Conservation (phyloP, 2,113 vertebrate species). For the Daphoenositta chrysoptera region DNA sequence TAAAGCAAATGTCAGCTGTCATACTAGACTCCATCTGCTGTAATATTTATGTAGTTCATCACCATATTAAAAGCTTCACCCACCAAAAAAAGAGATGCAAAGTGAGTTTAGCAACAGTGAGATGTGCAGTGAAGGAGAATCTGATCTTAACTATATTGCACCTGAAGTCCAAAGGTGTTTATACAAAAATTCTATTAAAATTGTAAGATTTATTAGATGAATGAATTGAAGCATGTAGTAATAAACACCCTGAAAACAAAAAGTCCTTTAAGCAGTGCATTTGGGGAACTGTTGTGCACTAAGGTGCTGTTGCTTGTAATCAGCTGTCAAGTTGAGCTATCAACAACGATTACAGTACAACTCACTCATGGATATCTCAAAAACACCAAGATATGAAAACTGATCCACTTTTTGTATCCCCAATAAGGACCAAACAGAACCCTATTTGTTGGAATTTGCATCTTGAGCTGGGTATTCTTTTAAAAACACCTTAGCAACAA, state of each 20-base stretch:
- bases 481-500: not conserved
- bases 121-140: constrained; percentile 59
- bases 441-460: not conserved
- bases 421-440: not conserved
- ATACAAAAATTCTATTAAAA: not conserved
- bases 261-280: constrained; percentile 12
- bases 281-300: not conserved
- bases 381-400: not conserved
- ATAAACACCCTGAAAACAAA: not conserved
- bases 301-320: not conserved
- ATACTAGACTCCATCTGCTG: constrained; percentile 72
- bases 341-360: not conserved
- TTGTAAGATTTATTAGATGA: not conserved
- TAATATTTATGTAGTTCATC: constrained; percentile 43
- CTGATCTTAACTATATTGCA: not conserved
- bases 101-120: constrained; percentile 78
- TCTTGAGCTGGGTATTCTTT: not conserved
- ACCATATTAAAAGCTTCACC: constrained; percentile 60
- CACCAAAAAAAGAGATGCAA: constrained; percentile 66
- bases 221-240: not conserved
- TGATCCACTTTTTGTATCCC: not conserved
- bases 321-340: not conserved
- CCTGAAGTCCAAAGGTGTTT: not conserved
- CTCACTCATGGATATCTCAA: not conserved
- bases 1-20: constrained; percentile 69